Evolutionary conservation across 1,140 invertebrate genomes (phyloP), one percentile per base, ranked within the genome.

Genomic region (Caenorhabditis briggsae): DNA sequence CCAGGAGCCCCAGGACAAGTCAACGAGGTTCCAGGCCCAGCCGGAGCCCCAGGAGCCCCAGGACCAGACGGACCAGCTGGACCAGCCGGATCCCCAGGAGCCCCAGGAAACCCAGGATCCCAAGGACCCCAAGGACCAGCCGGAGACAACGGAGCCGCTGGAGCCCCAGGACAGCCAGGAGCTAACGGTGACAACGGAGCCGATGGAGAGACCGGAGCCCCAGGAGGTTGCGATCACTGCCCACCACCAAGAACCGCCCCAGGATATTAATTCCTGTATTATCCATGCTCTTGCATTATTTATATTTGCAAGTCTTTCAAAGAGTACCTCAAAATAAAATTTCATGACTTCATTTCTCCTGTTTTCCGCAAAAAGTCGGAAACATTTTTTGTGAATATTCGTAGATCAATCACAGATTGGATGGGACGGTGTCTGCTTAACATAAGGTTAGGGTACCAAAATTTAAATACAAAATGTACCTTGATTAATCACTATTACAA

Each of bases 201-300:
- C 86, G 82, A 87, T 82, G 86, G 86, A 83, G 86, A 87, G 59
- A 83, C 46, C 20, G 86, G 86, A 87, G 82, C 82, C 53, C 41
- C 84, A 64, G 84, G 84, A 86, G 82, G 82, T 53, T 88, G 87
- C 70, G 87, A 88, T 33, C 87, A 88, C 85, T 88, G 87, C 50
- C 87, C 87, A 78, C 87, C 87, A 58, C 87, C 87, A 56, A 82
- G 87, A 74, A 88, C 87, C 14, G 87, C 87, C 20, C 87, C 87
- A 56, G 87, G 87, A 58, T 88, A 88, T 86, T 88, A 82, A 85
- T 55, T 65, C 23, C 1, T 12, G 61, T 84, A 16, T 11, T 65
- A 55, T 59, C 41, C 23, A 41, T n/a, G 50, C n/a, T 84, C 83
- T 59, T 58, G 23, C 56, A 58, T 14, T 83, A 58, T 59, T 83